A percentile compares a stretch with the other conserved stretches of the same genome.
Conservation (phyloP, 2,797 vertebrate genomes). For the Pangasius larnaudii region DNA sequence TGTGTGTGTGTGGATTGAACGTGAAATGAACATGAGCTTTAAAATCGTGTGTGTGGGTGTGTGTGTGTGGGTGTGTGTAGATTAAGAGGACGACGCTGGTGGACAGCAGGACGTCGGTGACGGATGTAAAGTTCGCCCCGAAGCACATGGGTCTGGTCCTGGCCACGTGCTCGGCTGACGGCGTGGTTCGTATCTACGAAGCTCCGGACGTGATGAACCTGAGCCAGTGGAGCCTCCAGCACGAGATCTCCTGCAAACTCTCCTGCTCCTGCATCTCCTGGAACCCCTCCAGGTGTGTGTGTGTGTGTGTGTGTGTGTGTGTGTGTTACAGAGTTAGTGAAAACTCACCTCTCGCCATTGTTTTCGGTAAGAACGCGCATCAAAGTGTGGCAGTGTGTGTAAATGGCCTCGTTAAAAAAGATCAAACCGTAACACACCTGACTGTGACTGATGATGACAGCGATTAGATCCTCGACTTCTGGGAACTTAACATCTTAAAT, state of each 20-base stretch:
- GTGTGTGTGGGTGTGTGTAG: constrained; percentile 65
- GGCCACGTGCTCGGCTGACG: constrained; percentile 95
- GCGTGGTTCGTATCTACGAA: constrained; percentile 95
- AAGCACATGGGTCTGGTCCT: constrained; percentile 99
- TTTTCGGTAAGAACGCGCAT: background rate
- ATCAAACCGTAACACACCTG: background rate
- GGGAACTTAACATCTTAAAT: background rate
- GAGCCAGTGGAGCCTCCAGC: constrained; percentile 97
- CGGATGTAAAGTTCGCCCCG: constrained; percentile 97
- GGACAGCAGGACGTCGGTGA: constrained; percentile 96
- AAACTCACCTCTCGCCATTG: background rate
- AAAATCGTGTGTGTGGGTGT: background rate
- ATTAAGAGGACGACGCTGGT: constrained; percentile 97
- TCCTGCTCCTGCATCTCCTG: constrained; percentile 99
- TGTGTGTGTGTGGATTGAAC: too few species aligned
- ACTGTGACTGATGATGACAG: background rate
- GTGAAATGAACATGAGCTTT: background rate
- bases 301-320: constrained; percentile 11
- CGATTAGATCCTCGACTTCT: background rate
- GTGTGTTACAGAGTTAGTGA: background rate
- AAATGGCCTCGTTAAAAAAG: background rate
- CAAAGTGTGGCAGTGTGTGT: background rate
- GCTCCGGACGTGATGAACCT: constrained; percentile 98
- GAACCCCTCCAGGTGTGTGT: constrained; percentile 93
- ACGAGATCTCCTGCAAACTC: constrained; percentile 96